Evolutionary conservation across 1,140 invertebrate species (phyloP).

Genomic region (Drosophila orena): DNA sequence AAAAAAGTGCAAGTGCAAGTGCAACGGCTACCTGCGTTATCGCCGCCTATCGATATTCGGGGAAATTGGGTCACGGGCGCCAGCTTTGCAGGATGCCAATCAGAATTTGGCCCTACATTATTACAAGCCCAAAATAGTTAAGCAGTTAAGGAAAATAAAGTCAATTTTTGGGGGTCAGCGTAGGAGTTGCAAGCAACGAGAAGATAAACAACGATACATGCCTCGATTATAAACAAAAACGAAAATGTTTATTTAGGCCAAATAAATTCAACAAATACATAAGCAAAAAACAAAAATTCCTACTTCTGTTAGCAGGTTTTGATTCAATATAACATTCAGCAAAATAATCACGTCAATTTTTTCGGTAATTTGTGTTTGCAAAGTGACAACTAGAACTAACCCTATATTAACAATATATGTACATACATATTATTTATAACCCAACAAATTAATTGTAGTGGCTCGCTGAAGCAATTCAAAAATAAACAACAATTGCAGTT

Average conservation of each 20-base stretch:
- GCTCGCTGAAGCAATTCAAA: not conserved
- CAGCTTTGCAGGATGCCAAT: conserved; percentile 50
- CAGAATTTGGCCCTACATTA: conserved; percentile 37
- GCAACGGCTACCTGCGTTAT: conserved; percentile 37
- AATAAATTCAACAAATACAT: conserved; percentile 76
- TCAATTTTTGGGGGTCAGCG: conserved; percentile 37
- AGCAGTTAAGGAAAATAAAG: not conserved
- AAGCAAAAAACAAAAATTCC: conserved; percentile 15
- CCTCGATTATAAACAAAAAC: conserved; percentile 45
- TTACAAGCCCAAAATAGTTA: conserved; percentile 1
- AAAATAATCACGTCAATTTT: no score
- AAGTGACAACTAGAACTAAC: no score
- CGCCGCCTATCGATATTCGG: conserved; percentile 26
- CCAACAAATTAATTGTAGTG: not conserved
- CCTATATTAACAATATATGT: no score
- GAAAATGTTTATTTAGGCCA: conserved; percentile 67
- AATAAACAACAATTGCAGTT: not conserved
- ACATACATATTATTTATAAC: not conserved
- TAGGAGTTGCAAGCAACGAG: conserved; percentile 51
- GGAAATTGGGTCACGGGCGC: conserved; percentile 68
- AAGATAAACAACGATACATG: conserved; percentile 54
- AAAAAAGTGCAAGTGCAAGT: conserved; percentile 9
- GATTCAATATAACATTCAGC: no score
- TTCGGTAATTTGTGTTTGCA: no score
- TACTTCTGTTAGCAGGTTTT: no score